Percentiles rank a stretch among this genome's conserved stretches.
Conservation (phyloP, 2,797 vertebrate species). For the Sebastes baramenuke region DNA sequence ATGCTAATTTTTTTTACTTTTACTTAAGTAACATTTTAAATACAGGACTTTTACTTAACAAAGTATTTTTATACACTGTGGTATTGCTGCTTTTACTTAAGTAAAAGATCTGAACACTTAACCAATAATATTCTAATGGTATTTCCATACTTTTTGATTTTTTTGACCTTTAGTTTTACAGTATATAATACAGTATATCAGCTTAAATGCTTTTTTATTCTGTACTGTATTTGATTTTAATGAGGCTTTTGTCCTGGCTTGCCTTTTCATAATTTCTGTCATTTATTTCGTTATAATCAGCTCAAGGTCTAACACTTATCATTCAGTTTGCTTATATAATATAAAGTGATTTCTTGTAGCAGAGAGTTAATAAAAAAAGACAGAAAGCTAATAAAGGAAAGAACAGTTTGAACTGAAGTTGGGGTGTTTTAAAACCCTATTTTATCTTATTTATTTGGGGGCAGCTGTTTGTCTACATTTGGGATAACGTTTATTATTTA, state of each 20-base stretch:
- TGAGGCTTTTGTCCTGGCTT: neutral
- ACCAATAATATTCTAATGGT: neutral
- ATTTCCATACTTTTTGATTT: neutral
- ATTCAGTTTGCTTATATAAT: conserved; percentile 21
- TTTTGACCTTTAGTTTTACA: neutral
- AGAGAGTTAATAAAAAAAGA: neutral
- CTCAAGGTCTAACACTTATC: conserved; percentile 16
- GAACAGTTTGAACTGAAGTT: neutral
- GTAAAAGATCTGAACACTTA: neutral
- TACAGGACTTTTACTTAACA: too few relatives aligned
- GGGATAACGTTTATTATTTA: neutral
- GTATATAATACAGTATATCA: neutral
- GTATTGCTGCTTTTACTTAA: too few relatives aligned
- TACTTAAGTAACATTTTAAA: too few relatives aligned
- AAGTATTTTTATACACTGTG: too few relatives aligned
- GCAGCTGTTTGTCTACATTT: neutral
- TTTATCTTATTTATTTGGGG: neutral
- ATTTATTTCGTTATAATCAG: neutral
- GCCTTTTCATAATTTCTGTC: neutral
- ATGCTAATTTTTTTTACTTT: neutral
- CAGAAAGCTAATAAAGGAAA: neutral
- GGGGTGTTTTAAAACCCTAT: neutral
- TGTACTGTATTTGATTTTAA: neutral
- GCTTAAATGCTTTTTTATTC: neutral
- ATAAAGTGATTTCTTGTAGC: neutral